Evolutionary conservation across 2,888 invertebrate genomes (phyloP).

Genomic region (Erpobdella octoculata): DNA sequence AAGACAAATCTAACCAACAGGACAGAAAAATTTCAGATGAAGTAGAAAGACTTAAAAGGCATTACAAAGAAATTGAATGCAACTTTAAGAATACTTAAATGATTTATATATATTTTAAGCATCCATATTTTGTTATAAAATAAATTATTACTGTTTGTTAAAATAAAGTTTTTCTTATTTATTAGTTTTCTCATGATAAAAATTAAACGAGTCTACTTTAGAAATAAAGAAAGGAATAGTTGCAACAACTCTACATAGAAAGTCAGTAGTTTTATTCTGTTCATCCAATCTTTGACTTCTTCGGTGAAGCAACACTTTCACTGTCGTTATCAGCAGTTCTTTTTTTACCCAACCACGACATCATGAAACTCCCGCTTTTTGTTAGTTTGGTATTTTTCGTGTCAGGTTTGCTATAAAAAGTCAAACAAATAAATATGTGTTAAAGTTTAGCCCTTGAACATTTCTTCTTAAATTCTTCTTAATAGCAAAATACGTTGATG

Average conservation of each 20-base stretch:
- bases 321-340: background rate
- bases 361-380: slow-evolving; percentile 5
- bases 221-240: background rate
- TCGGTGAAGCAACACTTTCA: background rate
- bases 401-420: background rate
- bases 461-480: too few species aligned
- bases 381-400: background rate
- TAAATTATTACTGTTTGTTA: too few species aligned
- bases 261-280: background rate
- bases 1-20: background rate
- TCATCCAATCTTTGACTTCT: background rate
- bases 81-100: background rate
- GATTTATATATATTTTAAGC: background rate
- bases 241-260: background rate
- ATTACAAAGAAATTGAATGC: background rate
- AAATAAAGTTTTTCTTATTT: too few species aligned
- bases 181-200: background rate
- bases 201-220: background rate
- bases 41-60: background rate
- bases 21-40: background rate
- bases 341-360: background rate
- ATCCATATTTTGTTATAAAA: too few species aligned
- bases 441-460: too few species aligned
- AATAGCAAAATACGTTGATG: too few species aligned
- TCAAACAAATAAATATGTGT: too few species aligned